These are phyloP conservation scores for Mya arenaria DNA, from an alignment of 1,140 invertebrate species.

Conservation along the genomic window DNA sequence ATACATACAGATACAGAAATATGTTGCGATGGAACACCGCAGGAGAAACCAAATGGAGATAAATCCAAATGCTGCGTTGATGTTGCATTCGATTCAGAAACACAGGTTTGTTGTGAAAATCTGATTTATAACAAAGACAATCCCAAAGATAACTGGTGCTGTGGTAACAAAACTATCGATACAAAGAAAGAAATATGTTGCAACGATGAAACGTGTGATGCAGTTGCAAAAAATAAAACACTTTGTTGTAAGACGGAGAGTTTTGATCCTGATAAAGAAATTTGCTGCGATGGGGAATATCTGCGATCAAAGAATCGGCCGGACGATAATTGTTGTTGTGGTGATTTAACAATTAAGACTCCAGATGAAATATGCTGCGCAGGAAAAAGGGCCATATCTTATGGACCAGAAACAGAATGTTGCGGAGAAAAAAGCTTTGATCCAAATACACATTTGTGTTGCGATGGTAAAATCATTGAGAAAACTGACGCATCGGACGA, in stretches of 20 bases:
- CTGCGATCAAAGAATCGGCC: neutral
- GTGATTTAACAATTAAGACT: neutral
- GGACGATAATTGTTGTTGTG: conserved; percentile 27
- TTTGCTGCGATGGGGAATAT: neutral
- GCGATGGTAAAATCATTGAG: neutral
- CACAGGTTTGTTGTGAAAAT: conserved; percentile 3
- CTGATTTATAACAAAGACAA: neutral
- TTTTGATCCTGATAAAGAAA: neutral
- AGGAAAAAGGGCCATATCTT: conserved; percentile 12
- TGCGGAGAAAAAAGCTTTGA: conserved; percentile 25
- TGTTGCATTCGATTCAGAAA: neutral
- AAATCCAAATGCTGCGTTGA: neutral
- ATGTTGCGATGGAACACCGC: conserved; percentile 27
- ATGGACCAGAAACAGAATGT: conserved; percentile 25
- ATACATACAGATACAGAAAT: conserved; percentile 36
- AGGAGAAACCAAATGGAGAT: neutral
- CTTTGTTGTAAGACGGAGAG: neutral
- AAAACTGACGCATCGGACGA: neutral
- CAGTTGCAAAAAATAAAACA: neutral
- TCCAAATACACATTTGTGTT: conserved; percentile 4
- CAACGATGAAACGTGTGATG: neutral
- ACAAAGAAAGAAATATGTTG: conserved; percentile 1
- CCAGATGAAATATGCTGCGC: neutral
- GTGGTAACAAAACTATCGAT: conserved; percentile 7
- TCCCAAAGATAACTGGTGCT: neutral